These are phyloP conservation scores for Myotis pilosus DNA, from an alignment of 2,797 vertebrate genomes.

Conservation along the genomic window DNA sequence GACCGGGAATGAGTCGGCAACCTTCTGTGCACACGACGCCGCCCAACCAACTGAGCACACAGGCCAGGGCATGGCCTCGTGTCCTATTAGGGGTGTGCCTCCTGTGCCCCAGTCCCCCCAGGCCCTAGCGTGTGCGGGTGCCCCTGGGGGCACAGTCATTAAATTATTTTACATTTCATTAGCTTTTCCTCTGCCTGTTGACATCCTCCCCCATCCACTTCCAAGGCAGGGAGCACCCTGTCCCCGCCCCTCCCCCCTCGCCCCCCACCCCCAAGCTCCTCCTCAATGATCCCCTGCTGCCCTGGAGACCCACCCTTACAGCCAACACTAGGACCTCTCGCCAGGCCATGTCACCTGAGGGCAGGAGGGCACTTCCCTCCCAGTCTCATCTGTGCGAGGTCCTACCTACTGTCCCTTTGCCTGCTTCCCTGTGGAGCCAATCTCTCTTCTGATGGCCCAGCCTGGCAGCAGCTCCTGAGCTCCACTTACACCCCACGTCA, in stretches of 20 bases:
- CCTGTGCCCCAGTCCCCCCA: background rate
- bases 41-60: background rate
- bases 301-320: background rate
- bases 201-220: background rate
- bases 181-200: background rate
- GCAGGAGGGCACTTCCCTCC: too few species aligned
- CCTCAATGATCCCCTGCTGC: too few species aligned
- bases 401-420: too few species aligned
- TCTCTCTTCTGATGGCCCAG: too few species aligned
- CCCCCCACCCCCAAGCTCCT: background rate
- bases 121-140: background rate
- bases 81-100: background rate
- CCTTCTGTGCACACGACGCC: too few species aligned
- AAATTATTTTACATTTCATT: background rate
- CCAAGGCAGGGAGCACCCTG: background rate
- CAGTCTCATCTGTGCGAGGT: rapidly evolving
- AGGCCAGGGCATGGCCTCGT: background rate
- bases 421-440: background rate
- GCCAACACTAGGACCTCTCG: background rate
- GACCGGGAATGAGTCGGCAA: background rate
- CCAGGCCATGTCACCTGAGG: too few species aligned
- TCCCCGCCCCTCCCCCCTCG: background rate
- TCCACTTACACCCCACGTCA: rapidly evolving
- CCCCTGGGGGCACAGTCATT: background rate
- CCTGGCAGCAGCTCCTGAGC: background rate